Conservation (phyloP, 2,888 invertebrate genomes). For the Tridacna crocea region DNA sequence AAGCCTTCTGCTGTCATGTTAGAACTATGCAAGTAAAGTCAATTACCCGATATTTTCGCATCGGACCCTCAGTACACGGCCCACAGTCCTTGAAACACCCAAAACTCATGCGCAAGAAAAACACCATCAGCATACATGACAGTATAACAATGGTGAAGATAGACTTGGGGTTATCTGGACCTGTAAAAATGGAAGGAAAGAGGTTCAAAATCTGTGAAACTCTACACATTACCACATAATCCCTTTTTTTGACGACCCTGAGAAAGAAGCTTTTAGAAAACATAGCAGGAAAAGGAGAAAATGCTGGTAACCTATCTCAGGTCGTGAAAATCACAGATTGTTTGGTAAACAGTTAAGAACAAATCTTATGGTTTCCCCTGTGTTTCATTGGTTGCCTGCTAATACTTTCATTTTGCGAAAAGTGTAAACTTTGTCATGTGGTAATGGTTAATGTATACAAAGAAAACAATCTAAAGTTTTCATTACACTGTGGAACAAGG, state of each 20-base stretch:
- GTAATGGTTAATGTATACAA: too few species aligned
- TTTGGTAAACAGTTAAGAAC: too few species aligned
- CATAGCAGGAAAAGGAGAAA: slow-evolving; percentile 1
- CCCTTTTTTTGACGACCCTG: not conserved
- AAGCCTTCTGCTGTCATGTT: too few species aligned
- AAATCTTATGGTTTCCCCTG: too few species aligned
- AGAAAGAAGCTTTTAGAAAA: not conserved
- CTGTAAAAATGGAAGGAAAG: slow-evolving; percentile 40
- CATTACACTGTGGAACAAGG: too few species aligned
- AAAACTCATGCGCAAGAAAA: slow-evolving; percentile 85
- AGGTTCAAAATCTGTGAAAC: too few species aligned
- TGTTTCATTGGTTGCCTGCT: too few species aligned
- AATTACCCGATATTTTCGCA: slow-evolving; percentile 80
- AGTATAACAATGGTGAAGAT: slow-evolving; percentile 87
- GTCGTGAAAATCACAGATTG: too few species aligned
- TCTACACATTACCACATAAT: too few species aligned
- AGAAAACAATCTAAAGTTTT: too few species aligned
- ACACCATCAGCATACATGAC: slow-evolving; percentile 88
- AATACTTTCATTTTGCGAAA: too few species aligned
- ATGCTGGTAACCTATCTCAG: not conserved
- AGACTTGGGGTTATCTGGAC: slow-evolving; percentile 69
- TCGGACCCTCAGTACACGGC: slow-evolving; percentile 6
- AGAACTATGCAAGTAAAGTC: not conserved
- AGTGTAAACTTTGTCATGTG: too few species aligned
- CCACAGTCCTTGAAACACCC: slow-evolving; percentile 85